Evolutionary conservation across 1,140 invertebrate species (phyloP).

Genomic region (Drosophila saltans): DNA sequence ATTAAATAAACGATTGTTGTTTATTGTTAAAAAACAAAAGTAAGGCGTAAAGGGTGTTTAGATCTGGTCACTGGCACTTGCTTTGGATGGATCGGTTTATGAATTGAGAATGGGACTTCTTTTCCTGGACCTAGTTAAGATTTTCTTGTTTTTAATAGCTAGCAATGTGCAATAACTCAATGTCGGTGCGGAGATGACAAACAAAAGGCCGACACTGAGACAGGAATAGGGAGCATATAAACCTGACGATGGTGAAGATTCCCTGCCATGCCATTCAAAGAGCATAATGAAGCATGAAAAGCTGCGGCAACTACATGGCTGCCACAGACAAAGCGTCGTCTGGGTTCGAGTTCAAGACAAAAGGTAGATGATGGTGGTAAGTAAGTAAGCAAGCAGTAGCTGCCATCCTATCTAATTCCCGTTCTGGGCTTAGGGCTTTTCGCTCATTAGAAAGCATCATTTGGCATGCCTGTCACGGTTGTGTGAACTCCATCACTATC

Average conservation of each 20-base stretch:
- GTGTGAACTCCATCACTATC: constrained; percentile 17
- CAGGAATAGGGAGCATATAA: constrained; percentile 16
- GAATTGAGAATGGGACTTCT: too few species aligned
- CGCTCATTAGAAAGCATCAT: constrained; percentile 66
- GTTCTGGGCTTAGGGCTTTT: constrained; percentile 26
- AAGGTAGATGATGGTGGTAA: constrained; percentile 6
- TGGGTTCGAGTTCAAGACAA: constrained; percentile 3
- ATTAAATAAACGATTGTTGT: constrained; percentile 61
- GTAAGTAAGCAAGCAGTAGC: background rate
- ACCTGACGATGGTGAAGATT: constrained; percentile 25
- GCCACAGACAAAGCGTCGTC: constrained; percentile 58
- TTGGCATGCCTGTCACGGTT: constrained; percentile 60
- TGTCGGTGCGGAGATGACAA: constrained; percentile 49
- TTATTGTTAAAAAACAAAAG: constrained; percentile 45
- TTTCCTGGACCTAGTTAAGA: constrained; percentile 18
- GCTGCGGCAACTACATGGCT: constrained; percentile 21
- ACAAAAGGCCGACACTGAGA: constrained; percentile 46
- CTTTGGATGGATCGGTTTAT: constrained; percentile 22
- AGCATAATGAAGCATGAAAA: constrained; percentile 70
- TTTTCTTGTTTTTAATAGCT: constrained; percentile 20
- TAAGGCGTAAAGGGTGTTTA: constrained; percentile 42
- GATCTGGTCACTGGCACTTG: constrained; percentile 49
- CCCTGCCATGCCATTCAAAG: constrained; percentile 42
- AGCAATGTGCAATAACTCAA: constrained; percentile 72
- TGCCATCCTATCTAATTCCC: constrained; percentile 11